These are phyloP conservation scores for Diarsia dahlii DNA, from an alignment of 2,888 invertebrate genomes.

Conservation along the genomic window DNA sequence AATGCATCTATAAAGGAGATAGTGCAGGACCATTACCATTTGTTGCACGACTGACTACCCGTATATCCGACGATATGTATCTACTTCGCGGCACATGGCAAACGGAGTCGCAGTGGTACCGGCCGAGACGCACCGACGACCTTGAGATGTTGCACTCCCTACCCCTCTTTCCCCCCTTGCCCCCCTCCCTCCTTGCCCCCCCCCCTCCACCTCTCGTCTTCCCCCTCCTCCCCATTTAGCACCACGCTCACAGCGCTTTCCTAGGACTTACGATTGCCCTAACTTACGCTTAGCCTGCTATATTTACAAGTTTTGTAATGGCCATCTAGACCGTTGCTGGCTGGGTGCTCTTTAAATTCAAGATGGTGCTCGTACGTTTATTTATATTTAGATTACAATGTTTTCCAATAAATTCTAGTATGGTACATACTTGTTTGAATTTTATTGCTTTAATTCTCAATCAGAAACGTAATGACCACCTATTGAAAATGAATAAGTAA, in stretches of 20 bases:
- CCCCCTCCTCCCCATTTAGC: conserved; percentile 46
- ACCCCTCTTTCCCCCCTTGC: conserved; percentile 42
- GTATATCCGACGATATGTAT: conserved; percentile 62
- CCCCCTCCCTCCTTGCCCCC: conserved; percentile 35
- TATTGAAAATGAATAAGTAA: conserved; percentile 18
- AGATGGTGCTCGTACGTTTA: conserved; percentile 31
- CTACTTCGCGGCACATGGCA: conserved; percentile 51
- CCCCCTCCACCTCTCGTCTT: conserved; percentile 11
- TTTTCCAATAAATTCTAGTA: not conserved
- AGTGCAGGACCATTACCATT: conserved; percentile 60
- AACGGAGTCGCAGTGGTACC: conserved; percentile 65
- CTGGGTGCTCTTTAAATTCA: conserved; percentile 50
- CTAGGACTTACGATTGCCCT: conserved; percentile 65
- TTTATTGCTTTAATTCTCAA: not conserved
- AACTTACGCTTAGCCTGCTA: conserved; percentile 59
- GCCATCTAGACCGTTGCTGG: conserved; percentile 43
- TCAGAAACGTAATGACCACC: conserved; percentile 7
- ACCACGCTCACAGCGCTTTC: conserved; percentile 57
- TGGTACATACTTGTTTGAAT: not conserved
- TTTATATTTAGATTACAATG: conserved; percentile 25
- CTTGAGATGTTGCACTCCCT: conserved; percentile 82
- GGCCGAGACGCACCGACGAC: conserved; percentile 80
- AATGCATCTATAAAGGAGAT: conserved; percentile 52
- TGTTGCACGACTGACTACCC: conserved; percentile 60
- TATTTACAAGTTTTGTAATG: conserved; percentile 63